phyloP scores from a whole-genome alignment of 2,888 invertebrate species.

The Tenthredo amoena region DNA sequence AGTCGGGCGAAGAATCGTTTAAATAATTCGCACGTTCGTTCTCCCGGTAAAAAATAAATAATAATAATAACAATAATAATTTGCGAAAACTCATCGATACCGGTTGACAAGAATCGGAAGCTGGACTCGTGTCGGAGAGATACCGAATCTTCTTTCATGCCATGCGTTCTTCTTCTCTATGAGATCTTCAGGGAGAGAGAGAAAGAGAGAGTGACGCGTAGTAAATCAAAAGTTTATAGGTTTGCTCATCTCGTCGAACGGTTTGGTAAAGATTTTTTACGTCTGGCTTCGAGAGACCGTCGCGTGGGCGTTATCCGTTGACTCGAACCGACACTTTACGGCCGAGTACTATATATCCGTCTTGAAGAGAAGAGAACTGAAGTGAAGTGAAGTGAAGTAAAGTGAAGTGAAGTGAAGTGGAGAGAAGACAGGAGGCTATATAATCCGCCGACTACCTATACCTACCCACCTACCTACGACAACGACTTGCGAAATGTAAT shows the following conservation, averaged over 20 bases:
- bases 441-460: neutral
- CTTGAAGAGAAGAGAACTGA: neutral
- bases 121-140: neutral
- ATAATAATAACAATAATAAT: too few relatives aligned
- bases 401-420: neutral
- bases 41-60: too few relatives aligned
- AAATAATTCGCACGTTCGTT: too few relatives aligned
- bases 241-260: constrained; percentile 66
- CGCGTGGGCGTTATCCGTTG: constrained; percentile 55
- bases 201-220: constrained; percentile 70
- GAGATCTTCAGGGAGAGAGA: neutral
- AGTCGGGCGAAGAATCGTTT: neutral
- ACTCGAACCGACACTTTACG: constrained; percentile 24
- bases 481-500: neutral
- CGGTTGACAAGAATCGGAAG: neutral
- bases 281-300: constrained; percentile 63
- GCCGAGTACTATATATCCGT: neutral
- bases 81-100: too few relatives aligned
- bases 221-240: constrained; percentile 77
- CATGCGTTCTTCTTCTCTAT: neutral
- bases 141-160: neutral
- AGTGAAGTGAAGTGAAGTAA: neutral
- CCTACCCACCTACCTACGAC: neutral
- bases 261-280: constrained; percentile 63
- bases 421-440: neutral